Base-by-base conservation (phyloP, 2,113 vertebrate species). In the Apistogramma diplotaenia region DNA sequence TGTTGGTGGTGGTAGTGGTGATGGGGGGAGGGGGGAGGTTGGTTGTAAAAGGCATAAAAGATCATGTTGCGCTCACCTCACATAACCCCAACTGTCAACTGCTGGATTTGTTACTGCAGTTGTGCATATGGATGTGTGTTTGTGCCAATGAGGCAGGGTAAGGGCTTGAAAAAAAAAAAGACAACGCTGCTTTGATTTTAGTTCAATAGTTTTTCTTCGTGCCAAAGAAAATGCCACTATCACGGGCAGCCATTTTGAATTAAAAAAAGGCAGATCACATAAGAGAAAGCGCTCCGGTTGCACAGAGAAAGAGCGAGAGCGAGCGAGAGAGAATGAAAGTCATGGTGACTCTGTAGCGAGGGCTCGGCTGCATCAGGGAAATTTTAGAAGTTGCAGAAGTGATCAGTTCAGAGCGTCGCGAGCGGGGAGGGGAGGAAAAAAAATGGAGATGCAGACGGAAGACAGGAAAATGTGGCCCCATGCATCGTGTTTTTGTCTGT, bases 41-140 rank as follows among this genome's bases (percentile, higher is more conserved):
- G 70, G 76, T 55, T 77, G 55, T 51, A 76, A 74, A 35, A 85
- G 71, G 33, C 86, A 87, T 37, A 73, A 54, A 60, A 81, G 89
- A 90, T 94, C 90, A 75, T 67, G 60, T 93, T 93, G 80, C 91
- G 0, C 59, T 93, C 82, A 83, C 93, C 93, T 78, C 57, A 54
- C 35, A 83, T 85, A 85, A 94, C 88, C 90, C 91, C 6, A 15
- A 61, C 78, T 3, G 54, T 76, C 61, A 80, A 74, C 77, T 33
- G 27, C 61, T 57, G 60, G 82, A 88, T 87, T 79, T 27, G 73
- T 74, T 23, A 25, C 43, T 59, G 43, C 76, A 76, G 71, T 35
- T 29, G n/a, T 71, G 75, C 51, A 3, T 16, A 23, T 23, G 29
- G 21, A 25, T 3, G 7, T 81, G 81, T 12, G 57, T 23, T 55